Conservation (phyloP, 2,113 vertebrate species). For the Thunnus thynnus region DNA sequence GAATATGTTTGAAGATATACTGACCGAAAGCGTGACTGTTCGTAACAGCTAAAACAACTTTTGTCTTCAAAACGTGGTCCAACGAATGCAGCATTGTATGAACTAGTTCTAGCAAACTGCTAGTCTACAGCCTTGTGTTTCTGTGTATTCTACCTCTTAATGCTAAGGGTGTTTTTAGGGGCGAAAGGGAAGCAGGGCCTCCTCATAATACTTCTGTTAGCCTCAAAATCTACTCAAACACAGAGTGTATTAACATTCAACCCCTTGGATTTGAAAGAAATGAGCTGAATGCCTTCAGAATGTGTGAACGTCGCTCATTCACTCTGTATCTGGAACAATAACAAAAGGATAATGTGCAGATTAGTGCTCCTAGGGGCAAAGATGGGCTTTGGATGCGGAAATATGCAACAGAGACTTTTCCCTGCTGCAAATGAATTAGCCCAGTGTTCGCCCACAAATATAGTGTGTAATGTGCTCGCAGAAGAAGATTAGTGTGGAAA, state of each 20-base stretch:
- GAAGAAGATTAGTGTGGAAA: slow-evolving; percentile 78
- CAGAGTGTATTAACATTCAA: slow-evolving; percentile 67
- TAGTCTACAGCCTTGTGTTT: slow-evolving; percentile 16
- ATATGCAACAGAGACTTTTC: slow-evolving; percentile 76
- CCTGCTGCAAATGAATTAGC: slow-evolving; percentile 78
- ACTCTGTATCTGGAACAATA: slow-evolving; percentile 76
- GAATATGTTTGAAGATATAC: not conserved
- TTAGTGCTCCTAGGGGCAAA: slow-evolving; percentile 76
- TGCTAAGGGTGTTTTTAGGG: slow-evolving; percentile 32
- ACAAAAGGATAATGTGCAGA: slow-evolving; percentile 81
- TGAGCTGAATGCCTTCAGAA: slow-evolving; percentile 74
- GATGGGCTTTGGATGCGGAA: slow-evolving; percentile 79
- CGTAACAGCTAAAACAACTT: not conserved
- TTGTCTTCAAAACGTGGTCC: not conserved
- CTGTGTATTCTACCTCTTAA: slow-evolving; percentile 36
- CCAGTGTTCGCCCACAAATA: slow-evolving; percentile 74
- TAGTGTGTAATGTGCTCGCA: slow-evolving; percentile 65
- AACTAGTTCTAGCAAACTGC: not conserved
- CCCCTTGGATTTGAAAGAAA: slow-evolving; percentile 73
- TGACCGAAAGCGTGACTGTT: not conserved
- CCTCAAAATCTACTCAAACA: slow-evolving; percentile 62
- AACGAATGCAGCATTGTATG: no score
- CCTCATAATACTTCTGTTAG: slow-evolving; percentile 44
- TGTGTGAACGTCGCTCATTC: slow-evolving; percentile 75
- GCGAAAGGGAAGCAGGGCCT: slow-evolving; percentile 24